Percentiles rank a stretch among this genome's conserved stretches.
These are phyloP conservation scores for Anolis apletophallus DNA, from an alignment of 2,797 vertebrate genomes.

Conservation along the genomic window DNA sequence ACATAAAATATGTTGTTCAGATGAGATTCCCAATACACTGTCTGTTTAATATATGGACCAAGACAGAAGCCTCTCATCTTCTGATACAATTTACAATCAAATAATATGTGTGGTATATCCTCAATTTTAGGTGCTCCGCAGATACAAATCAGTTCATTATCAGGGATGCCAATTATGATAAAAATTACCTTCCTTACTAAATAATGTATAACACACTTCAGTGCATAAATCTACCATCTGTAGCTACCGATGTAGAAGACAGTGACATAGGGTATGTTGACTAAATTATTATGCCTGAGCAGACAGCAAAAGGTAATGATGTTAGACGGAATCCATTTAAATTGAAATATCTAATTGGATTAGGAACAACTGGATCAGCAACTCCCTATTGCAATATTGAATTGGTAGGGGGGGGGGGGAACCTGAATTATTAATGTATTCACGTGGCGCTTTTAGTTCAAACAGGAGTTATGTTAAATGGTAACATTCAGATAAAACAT, in stretches of 20 bases:
- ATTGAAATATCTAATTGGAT: not conserved
- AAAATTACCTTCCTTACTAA: not conserved
- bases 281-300: not conserved
- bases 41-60: no score
- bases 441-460: not conserved
- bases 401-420: not conserved
- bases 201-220: not conserved
- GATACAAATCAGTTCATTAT: no score
- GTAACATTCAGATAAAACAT: slow-evolving; percentile 19
- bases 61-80: no score
- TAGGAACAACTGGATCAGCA: not conserved
- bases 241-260: not conserved
- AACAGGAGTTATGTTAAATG: not conserved
- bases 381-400: not conserved
- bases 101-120: no score
- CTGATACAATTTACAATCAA: no score
- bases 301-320: not conserved
- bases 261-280: not conserved
- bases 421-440: not conserved
- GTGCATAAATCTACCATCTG: not conserved
- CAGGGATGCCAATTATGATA: not conserved
- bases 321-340: not conserved
- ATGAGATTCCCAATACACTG: no score
- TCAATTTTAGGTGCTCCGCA: no score
- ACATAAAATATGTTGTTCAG: no score